Evolutionary conservation across 2,113 vertebrate species (phyloP).

Genomic region (Pseudopodoces humilis): DNA sequence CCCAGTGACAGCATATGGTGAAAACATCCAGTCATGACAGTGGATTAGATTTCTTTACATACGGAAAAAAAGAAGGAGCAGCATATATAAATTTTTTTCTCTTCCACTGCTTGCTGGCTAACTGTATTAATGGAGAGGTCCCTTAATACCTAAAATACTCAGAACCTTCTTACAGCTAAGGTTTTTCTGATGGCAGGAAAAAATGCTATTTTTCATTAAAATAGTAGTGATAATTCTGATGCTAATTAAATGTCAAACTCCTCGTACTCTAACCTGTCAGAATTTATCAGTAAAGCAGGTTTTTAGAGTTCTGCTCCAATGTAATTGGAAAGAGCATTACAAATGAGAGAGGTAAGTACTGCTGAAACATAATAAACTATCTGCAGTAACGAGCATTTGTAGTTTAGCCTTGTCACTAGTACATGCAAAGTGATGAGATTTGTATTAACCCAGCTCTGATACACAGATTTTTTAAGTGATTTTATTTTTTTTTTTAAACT

Average conservation of each 20-base stretch:
- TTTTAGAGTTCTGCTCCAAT: background rate
- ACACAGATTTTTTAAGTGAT: background rate
- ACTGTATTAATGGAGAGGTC: background rate
- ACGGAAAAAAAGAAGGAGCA: background rate
- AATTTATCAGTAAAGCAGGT: background rate
- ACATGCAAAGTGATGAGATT: background rate
- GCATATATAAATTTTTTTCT: background rate
- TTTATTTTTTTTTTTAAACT: background rate
- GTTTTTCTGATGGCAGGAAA: background rate
- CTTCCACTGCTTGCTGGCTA: background rate
- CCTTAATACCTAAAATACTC: background rate
- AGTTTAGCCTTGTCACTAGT: background rate
- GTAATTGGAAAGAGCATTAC: background rate
- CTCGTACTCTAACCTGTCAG: background rate
- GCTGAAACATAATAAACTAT: background rate
- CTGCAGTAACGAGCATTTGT: background rate
- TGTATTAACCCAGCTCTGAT: background rate
- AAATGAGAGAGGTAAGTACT: background rate
- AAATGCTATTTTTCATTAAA: background rate
- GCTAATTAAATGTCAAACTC: background rate
- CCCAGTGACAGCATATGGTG: background rate
- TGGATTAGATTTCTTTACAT: background rate
- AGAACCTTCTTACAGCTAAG: background rate
- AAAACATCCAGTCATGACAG: background rate
- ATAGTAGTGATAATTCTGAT: background rate